Evolutionary conservation across 2,113 vertebrate genomes (phyloP), one percentile per base, ranked within the genome.

Genomic region (Muntiacus reevesi): DNA sequence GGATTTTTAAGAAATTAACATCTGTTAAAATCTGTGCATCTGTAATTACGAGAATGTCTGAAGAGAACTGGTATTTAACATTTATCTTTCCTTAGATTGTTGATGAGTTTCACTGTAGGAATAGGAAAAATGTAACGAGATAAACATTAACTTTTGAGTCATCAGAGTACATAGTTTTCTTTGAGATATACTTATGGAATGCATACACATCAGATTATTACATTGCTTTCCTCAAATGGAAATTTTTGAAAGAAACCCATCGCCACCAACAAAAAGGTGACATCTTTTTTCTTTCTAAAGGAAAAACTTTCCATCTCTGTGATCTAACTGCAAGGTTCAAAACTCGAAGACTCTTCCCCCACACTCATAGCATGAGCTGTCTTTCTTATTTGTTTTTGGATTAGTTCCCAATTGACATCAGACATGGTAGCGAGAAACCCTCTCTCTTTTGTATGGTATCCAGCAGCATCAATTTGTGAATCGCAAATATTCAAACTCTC

Each of bases 271-370:
- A 83, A 96, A 97, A 96, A 76, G 91, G 84, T 98, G 74, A 86
- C 90, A 95, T 54, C 98, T 98, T 98, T 98, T 98, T 98, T 98
- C 95, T 91, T 97, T 95, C 95, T 78, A 82, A 96, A 95, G 27
- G 96, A 95, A 91, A 30, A n/a, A 12, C 21, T 62, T 95, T 91
- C 86, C 90, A 87, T 83, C 83, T 78, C 94, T 89, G 16, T 94
- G 81, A 92, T 88, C 84, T 86, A 82, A 83, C 54, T 60, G 0
- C 43, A 43, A 89, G 74, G 43, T 62, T 96, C 45, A 52, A 78
- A 81, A 59, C 83, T 87, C 62, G 76, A 30, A 28, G 27, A 50
- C 8, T 17, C 86, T 47, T 91, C 88, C 78, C 93, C 59, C 64
- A 43, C 59, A 6, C 33, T 33, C 0, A 0, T 33, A 30, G 79